phyloP scores from a whole-genome alignment of 2,888 invertebrate species.

The Neoscelio sp. region DNA sequence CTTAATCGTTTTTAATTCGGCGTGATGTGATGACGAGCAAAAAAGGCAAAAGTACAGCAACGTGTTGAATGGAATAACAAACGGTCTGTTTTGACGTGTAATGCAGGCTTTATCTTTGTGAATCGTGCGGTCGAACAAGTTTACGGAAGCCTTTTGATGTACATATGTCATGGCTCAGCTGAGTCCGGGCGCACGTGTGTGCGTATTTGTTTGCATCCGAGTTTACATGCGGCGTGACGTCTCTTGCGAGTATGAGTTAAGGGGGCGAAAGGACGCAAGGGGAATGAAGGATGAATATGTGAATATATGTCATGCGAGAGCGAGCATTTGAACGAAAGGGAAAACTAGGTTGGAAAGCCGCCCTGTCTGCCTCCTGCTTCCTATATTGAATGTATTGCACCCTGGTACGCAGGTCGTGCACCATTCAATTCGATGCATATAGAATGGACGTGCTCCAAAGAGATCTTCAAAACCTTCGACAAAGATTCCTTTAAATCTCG shows the following conservation, averaged over 20 bases:
- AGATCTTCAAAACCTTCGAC: conserved; percentile 63
- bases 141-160: conserved; percentile 66
- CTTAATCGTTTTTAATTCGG: conserved; percentile 19
- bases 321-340: conserved; percentile 77
- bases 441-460: conserved; percentile 70
- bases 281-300: conserved; percentile 75
- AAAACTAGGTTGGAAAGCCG: conserved; percentile 77
- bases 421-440: conserved; percentile 74
- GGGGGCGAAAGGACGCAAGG: conserved; percentile 65
- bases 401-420: conserved; percentile 71
- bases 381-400: conserved; percentile 72
- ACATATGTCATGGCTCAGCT: conserved; percentile 75
- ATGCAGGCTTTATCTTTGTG: conserved; percentile 55
- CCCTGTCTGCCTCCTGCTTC: conserved; percentile 64
- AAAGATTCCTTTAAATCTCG: conserved; percentile 20
- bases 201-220: conserved; percentile 67
- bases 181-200: conserved; percentile 69
- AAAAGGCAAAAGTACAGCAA: neutral
- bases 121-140: conserved; percentile 74
- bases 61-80: conserved; percentile 36
- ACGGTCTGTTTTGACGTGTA: conserved; percentile 39
- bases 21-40: neutral
- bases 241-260: conserved; percentile 62
- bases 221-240: conserved; percentile 62
- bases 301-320: conserved; percentile 78